These are phyloP conservation scores for Euglossa dilemma DNA, from an alignment of 1,140 invertebrate genomes.

Conservation along the genomic window DNA sequence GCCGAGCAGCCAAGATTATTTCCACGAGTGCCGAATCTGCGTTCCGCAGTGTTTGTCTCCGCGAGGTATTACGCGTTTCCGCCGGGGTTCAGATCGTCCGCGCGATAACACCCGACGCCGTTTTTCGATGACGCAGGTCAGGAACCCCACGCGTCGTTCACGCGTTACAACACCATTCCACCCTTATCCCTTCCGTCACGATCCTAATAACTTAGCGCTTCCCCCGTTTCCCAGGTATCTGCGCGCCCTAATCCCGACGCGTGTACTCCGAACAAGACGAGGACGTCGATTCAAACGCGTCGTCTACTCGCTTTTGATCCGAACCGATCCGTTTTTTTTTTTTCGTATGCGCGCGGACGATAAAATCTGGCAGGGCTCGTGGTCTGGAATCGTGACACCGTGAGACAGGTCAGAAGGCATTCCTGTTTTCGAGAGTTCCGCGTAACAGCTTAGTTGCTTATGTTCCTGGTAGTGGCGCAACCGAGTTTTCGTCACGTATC, in stretches of 20 bases:
- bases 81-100: neutral
- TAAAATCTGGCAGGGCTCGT: neutral
- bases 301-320: neutral
- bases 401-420: neutral
- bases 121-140: constrained; percentile 45
- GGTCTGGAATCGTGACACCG: neutral
- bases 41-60: constrained; percentile 52
- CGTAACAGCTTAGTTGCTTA: neutral
- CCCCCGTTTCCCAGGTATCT: neutral
- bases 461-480: too few species aligned
- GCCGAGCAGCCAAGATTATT: constrained; percentile 45
- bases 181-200: neutral
- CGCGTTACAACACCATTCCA: neutral
- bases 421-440: neutral
- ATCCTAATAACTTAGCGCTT: neutral
- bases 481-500: constrained; percentile 7
- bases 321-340: neutral
- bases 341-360: too few species aligned
- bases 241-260: neutral
- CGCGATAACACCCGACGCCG: constrained; percentile 28
- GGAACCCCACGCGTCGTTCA: constrained; percentile 2
- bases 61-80: constrained; percentile 40
- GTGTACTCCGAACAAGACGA: neutral
- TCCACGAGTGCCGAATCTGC: constrained; percentile 54
- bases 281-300: neutral